Percentiles rank a stretch among this genome's conserved stretches.
phyloP scores from a whole-genome alignment of 2,113 vertebrate species.

The Gulo gulo region DNA sequence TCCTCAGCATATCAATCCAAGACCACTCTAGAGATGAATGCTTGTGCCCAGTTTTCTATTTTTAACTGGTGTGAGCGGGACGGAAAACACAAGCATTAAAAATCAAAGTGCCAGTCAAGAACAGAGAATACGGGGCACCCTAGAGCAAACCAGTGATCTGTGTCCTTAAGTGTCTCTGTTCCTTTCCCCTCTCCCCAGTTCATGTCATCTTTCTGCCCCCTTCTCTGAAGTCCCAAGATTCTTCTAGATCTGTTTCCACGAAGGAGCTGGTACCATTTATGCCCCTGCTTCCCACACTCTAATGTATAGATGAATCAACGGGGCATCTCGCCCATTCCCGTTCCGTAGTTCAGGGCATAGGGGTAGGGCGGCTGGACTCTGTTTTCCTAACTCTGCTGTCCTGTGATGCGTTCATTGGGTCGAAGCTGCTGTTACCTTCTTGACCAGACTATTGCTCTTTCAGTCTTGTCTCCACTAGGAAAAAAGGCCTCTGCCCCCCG shows the following conservation, averaged over 20 bases:
- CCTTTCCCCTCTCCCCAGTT: background rate
- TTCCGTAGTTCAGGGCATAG: background rate
- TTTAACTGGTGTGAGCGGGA: conserved; percentile 79
- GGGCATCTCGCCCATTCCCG: background rate
- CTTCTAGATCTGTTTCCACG: background rate
- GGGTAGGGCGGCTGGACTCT: background rate
- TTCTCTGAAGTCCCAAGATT: background rate
- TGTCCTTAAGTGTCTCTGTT: conserved; percentile 8
- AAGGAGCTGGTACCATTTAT: background rate
- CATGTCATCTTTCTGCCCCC: background rate
- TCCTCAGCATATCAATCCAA: conserved; percentile 78
- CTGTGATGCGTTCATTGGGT: background rate
- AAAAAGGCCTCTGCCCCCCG: background rate
- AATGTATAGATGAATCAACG: too few relatives aligned
- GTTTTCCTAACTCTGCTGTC: background rate
- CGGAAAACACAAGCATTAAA: conserved; percentile 59
- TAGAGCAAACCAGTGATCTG: conserved; percentile 61
- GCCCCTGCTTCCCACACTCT: background rate
- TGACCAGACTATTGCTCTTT: background rate
- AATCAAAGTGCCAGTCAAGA: conserved; percentile 59
- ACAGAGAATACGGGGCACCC: conserved; percentile 55
- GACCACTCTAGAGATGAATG: conserved; percentile 80
- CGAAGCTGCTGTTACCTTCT: background rate
- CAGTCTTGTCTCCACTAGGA: background rate
- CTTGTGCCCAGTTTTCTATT: conserved; percentile 80